Evolutionary conservation across 2,797 vertebrate genomes (phyloP), one percentile per base, ranked within the genome.

Genomic region (Acanthiza pusilla): DNA sequence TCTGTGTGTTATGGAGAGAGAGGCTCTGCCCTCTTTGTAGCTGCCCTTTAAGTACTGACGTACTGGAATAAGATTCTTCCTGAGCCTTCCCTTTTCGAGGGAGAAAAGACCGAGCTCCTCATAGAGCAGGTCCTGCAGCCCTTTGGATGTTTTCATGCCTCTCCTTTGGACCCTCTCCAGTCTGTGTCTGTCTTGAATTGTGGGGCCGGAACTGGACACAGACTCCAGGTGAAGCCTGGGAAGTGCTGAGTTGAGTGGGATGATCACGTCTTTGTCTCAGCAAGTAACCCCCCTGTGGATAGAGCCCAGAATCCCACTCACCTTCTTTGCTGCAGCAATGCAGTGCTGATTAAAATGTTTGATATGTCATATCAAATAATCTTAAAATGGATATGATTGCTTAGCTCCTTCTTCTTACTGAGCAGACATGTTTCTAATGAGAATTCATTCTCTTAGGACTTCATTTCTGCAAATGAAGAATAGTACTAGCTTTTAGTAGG

Each of bases 171-270:
- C 30, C 6, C 2, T 45, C 30, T 60, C 16, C 58, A 63, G 27
- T 40, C 48, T 43, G 0, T 2, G 0, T 79, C 48, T 53, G 29
- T 38, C 51, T 57, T 70, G 47, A 70, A 20, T 19, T 55, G 13
- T 3, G 5, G 43, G 10, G 20, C 12, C 55, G 55, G 73, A 92
- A 29, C 20, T 25, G 62, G 17, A 22, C 55, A 23, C 23, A 32
- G 72, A 20, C 16, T 54, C 11, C 73, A 42, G 14, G 30, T 40
- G 43, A 2, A 5, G 45, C 43, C 22, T 51, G 70, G 25, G 7
- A 40, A 18, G 32, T 0, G 0, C 82, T n/a, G 42, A 71, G 26
- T 9, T 0, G 1, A 61, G 20, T 17, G 40, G n/a, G 17, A 6
- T 34, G 34, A 40, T 71, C 27, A 7, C 14, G 5, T 67, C 43